Base-by-base conservation (phyloP, 64 coral and sea anemone species). In the Dendrophyllia cribrosa region DNA sequence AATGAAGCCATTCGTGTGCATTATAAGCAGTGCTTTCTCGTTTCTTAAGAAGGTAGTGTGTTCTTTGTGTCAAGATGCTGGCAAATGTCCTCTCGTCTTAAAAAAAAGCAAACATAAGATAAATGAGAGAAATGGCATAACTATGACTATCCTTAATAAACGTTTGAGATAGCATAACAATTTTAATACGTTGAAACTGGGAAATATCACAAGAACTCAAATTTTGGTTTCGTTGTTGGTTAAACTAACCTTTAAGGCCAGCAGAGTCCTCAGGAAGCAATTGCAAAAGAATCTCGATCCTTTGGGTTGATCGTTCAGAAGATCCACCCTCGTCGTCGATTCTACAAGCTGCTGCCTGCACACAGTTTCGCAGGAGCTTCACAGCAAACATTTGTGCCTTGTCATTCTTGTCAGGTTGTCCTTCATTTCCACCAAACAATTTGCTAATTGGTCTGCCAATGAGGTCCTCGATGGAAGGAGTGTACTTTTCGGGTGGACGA, bases 291-390 rank as follows among this genome's bases (percentile, higher is more conserved):
- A 96, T 6, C 22, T 92, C 77, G 72, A 96, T 92, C 47, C 94
- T 61, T 14, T 89, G 64, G 6, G 94, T 96, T 15, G 85, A 70
- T 58, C 94, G 80, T 4, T 78, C 79, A 58, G 70, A 11, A 51
- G 88, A 71, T 74, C 82, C 78, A 17, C 22, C 23, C 58, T 89
- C 87, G 59, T 89, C 66, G 62, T 96, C 90, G 59, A 96, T 48
- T 77, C 94, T 82, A 25, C 89, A 86, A 25, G 91, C 77, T 45
- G 94, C 94, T 55, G 94, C 94, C 34, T 96, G 94, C 0, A 92
- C 85, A 53, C 94, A 91, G 10, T 70, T 87, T 20, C 85, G 86
- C 51, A 96, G 20, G 19, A 96, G 53, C 20, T 77, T 75, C 7
- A 87, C 78, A 17, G 91, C 81, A 20, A 88, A 26, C 17, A 50